These are phyloP conservation scores for Pseudochirops cupreus DNA, from an alignment of 2,797 vertebrate genomes.

Conservation along the genomic window DNA sequence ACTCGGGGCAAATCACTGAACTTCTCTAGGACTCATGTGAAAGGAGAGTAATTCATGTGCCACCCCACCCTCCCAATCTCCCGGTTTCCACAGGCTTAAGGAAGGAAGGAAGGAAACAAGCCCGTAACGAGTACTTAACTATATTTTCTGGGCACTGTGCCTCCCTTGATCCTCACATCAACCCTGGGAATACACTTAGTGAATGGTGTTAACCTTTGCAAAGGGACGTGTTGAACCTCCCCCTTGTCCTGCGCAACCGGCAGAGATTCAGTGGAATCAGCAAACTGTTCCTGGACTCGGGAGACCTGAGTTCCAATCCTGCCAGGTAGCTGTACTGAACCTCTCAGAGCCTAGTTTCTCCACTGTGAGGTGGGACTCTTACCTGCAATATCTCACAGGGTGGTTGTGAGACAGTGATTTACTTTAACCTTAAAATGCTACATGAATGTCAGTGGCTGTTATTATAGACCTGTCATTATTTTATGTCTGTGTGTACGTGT, in stretches of 20 bases:
- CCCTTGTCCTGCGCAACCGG: not conserved
- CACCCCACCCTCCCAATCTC: fast-evolving
- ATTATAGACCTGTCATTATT: not conserved
- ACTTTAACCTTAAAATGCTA: not conserved
- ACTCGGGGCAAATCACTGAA: not conserved
- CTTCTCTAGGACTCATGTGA: not conserved
- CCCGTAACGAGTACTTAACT: not conserved
- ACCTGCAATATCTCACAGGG: not conserved
- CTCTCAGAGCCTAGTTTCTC: not conserved
- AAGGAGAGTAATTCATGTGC: not conserved
- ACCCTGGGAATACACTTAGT: not conserved
- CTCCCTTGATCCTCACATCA: not conserved
- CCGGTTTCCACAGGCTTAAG: not conserved
- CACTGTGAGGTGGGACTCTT: not conserved
- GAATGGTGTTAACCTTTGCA: not conserved
- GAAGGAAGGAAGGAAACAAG: not conserved
- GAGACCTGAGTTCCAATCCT: not conserved
- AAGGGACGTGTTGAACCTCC: not conserved
- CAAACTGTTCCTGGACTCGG: not conserved
- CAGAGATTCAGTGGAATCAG: not conserved
- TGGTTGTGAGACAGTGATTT: not conserved
- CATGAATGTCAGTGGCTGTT: not conserved
- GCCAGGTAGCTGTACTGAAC: not conserved
- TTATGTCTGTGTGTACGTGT: not conserved
- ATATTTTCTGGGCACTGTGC: no score